Evolutionary conservation across 2,113 vertebrate species (phyloP).

Genomic region (Cynocephalus volans): DNA sequence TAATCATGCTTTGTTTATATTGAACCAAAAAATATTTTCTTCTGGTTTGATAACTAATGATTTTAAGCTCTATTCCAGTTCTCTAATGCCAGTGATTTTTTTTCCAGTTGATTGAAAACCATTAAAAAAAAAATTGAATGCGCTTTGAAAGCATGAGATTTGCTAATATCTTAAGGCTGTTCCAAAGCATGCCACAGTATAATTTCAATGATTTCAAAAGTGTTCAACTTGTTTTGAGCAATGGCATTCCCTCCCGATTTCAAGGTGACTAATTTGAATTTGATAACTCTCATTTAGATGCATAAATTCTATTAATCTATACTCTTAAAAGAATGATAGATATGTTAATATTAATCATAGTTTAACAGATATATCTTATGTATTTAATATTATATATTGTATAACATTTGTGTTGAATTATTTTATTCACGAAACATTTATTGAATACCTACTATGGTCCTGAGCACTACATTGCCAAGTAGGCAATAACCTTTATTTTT

Average conservation of each 20-base stretch:
- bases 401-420: conserved; percentile 5
- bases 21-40: not conserved
- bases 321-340: not conserved
- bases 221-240: not conserved
- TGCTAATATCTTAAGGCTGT: not conserved
- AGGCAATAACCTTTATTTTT: conserved; percentile 42
- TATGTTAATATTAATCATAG: conserved; percentile 33
- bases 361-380: not conserved
- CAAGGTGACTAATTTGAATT: conserved; percentile 43
- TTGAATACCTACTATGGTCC: not conserved
- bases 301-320: not conserved
- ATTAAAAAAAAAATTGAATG: not conserved
- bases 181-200: not conserved
- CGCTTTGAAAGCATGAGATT: not conserved
- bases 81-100: not conserved
- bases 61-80: not conserved
- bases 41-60: not conserved
- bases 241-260: not conserved
- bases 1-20: conserved; percentile 11
- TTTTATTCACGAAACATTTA: conserved; percentile 19
- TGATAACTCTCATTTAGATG: not conserved
- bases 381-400: conserved; percentile 32
- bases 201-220: not conserved
- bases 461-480: not conserved
- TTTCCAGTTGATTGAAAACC: conserved; percentile 31